Percentiles rank a stretch among this genome's conserved stretches.
phyloP scores from a whole-genome alignment of 2,888 invertebrate species.

The Caradrina clavipalpis region DNA sequence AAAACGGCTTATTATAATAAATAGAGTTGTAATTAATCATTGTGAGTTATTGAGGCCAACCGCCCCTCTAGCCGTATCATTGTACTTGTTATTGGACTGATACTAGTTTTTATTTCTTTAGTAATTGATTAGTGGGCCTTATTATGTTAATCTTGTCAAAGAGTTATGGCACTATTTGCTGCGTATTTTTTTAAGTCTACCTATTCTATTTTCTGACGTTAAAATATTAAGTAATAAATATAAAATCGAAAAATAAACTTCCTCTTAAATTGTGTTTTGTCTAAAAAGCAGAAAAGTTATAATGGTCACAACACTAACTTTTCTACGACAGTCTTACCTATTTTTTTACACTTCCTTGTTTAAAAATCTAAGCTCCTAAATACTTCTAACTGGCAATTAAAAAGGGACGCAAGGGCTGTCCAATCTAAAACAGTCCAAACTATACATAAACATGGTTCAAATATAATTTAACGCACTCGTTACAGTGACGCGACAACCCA shows the following conservation, averaged over 20 bases:
- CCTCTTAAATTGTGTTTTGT: too few species aligned
- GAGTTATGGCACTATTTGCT: neutral
- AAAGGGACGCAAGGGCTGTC: slow-evolving; percentile 36
- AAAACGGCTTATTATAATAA: slow-evolving; percentile 56
- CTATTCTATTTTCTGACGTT: neutral
- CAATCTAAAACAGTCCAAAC: slow-evolving; percentile 55
- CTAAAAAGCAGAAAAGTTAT: neutral
- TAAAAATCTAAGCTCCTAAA: neutral
- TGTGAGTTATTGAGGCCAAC: slow-evolving; percentile 48
- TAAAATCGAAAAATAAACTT: too few species aligned
- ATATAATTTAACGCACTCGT: slow-evolving; percentile 79
- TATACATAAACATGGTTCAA: slow-evolving; percentile 69
- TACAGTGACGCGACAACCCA: slow-evolving; percentile 79
- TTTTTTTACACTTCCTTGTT: neutral
- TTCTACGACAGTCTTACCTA: neutral
- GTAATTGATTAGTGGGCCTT: slow-evolving; percentile 13
- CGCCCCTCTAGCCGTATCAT: slow-evolving; percentile 21
- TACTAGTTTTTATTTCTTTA: slow-evolving; percentile 37
- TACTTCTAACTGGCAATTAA: slow-evolving; percentile 32
- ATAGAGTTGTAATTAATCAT: slow-evolving; percentile 41
- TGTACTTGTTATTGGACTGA: slow-evolving; percentile 32
- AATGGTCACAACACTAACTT: neutral
- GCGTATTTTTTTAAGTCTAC: neutral
- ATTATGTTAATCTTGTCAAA: neutral
- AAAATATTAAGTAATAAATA: too few species aligned